These are phyloP conservation scores for Chrysochloris asiatica DNA, from an alignment of 2,113 vertebrate genomes.

Conservation along the genomic window DNA sequence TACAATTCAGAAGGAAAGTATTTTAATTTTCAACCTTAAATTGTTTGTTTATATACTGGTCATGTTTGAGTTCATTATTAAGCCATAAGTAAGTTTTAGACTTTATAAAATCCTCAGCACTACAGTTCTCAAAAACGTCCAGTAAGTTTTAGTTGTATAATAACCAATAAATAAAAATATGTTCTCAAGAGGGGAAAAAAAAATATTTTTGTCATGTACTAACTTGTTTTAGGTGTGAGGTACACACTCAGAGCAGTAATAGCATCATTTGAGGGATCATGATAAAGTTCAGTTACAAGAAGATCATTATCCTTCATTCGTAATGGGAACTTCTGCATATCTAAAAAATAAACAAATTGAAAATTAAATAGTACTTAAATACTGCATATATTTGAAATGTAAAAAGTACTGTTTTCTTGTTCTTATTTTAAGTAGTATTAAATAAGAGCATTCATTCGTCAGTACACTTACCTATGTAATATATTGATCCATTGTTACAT, in stretches of 20 bases:
- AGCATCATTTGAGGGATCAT: conserved; percentile 97
- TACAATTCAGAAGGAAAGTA: not conserved
- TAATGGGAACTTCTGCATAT: conserved; percentile 98
- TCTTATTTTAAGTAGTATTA: not conserved
- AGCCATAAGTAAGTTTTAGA: not conserved
- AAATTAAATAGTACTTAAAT: not conserved
- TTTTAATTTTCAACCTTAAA: not conserved
- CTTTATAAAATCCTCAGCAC: not conserved
- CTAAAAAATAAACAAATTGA: conserved; percentile 79
- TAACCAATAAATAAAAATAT: not conserved
- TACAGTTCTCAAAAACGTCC: not conserved
- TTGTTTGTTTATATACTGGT: not conserved
- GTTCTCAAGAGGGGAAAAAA: not conserved
- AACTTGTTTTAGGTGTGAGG: conserved; percentile 98
- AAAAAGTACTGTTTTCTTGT: too few relatives aligned
- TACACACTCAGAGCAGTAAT: conserved; percentile 98
- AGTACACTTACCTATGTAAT: conserved; percentile 93
- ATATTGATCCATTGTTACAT: conserved; percentile 98
- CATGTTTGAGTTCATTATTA: not conserved
- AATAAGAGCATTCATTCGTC: accelerated
- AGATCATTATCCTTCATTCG: conserved; percentile 99
- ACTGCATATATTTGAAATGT: not conserved
- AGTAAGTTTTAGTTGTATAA: not conserved
- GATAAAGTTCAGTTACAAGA: conserved; percentile 96
- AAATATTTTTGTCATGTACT: conserved; percentile 68